Base-by-base conservation (phyloP, 2,113 vertebrate genomes). In the Haemorhous mexicanus region DNA sequence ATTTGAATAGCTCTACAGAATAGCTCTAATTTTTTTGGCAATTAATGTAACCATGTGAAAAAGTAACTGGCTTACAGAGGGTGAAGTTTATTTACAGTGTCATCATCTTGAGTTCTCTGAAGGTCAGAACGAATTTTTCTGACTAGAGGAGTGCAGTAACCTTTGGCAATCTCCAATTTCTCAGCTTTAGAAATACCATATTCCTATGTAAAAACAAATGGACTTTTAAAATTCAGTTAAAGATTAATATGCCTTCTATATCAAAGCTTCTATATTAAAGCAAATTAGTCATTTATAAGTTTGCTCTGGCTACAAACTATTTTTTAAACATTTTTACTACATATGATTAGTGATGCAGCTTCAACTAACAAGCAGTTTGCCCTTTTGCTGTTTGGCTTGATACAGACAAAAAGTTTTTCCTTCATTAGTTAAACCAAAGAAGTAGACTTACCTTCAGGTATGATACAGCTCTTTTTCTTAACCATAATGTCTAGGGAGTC, bases 1-100 rank as follows among this genome's bases (percentile, higher is more conserved):
- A n/a, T n/a, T n/a, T n/a, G n/a, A n/a, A n/a, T n/a, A n/a, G n/a
- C n/a, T 33, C 22, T 66, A 82, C 1, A 9, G 16, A 79, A 5
- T 44, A 52, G 9, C 2, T 63, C 9, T 49, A 79, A 76, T 27
- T 75, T 16, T 91, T 55, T 73, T 0, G 1, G n/a, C 39, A 80
- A 52, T 67, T 47, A 56, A 55, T 13, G 44, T 55, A 66, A 76
- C 10, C 6, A 58, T 30, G 20, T 46, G 55, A 80, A 91, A 86
- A 84, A n/a, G 12, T 56, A 44, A 32, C 19, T 62, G 58, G 91
- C 99, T 98, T 98, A 98, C 98, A 99, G 98, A 82, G 99, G 99
- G 81, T 99, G 98, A 62, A 99, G 98, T 55, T 99, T 99, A 97
- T 99, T 99, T 93, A 99, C 99, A 67, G 99, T 99, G 96, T 99